These are phyloP conservation scores for Globia sparganii DNA, from an alignment of 2,888 invertebrate species.

Conservation along the genomic window DNA sequence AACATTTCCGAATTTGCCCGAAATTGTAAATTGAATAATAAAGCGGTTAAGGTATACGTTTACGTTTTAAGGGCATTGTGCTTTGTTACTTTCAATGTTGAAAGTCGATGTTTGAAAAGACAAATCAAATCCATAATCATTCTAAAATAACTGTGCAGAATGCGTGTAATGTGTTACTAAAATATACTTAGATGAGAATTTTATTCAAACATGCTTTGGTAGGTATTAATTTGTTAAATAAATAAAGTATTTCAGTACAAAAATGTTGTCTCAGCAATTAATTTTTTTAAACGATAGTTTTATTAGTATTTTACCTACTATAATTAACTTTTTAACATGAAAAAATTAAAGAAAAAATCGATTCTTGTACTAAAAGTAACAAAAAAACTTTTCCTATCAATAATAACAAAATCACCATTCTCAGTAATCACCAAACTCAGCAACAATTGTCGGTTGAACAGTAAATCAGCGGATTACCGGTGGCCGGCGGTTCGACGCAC, in stretches of 20 bases:
- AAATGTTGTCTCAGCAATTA: no score
- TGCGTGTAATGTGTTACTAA: neutral
- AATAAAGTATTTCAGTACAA: neutral
- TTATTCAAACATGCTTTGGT: neutral
- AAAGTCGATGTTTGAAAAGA: constrained; percentile 16
- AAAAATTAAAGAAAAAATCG: no score
- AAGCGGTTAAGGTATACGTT: constrained; percentile 13
- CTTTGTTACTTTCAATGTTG: constrained; percentile 3
- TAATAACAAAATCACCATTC: constrained; percentile 28
- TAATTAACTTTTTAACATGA: neutral
- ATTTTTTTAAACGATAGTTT: neutral
- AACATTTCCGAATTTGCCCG: constrained; percentile 26
- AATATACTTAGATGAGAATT: neutral
- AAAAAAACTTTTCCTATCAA: neutral
- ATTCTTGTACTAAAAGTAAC: neutral
- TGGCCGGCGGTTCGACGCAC: constrained; percentile 62
- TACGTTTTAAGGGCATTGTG: constrained; percentile 9
- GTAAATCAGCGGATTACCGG: constrained; percentile 64
- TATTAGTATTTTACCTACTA: neutral
- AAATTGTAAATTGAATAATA: constrained; percentile 45
- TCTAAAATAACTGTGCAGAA: neutral
- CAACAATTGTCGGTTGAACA: constrained; percentile 53
- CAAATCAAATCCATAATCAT: neutral
- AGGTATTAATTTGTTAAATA: neutral
- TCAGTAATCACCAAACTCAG: constrained; percentile 43